These are phyloP conservation scores for Gallinago stenura DNA, from an alignment of 2,797 vertebrate species.

Conservation along the genomic window DNA sequence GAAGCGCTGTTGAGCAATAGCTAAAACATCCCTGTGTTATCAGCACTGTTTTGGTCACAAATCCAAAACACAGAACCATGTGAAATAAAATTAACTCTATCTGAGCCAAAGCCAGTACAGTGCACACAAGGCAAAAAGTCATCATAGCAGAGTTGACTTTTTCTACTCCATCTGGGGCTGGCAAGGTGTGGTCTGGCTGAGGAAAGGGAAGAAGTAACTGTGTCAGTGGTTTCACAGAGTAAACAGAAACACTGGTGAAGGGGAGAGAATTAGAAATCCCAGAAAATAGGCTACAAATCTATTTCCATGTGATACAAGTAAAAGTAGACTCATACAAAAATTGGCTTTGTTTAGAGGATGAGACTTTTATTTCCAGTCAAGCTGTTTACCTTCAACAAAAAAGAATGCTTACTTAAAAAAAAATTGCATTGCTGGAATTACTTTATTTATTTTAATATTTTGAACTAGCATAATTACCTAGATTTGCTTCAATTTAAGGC, in stretches of 20 bases:
- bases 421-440: slow-evolving; percentile 7
- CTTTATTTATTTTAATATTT: slow-evolving; percentile 31
- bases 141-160: not conserved
- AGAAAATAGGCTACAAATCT: not conserved
- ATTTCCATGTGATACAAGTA: not conserved
- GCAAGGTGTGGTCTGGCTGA: not conserved
- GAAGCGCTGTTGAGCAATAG: not conserved
- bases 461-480: not conserved
- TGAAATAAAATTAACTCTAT: not conserved
- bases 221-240: not conserved
- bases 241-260: not conserved
- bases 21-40: not conserved
- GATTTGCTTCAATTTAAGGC: slow-evolving; percentile 7
- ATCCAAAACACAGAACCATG: not conserved
- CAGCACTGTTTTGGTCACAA: not conserved
- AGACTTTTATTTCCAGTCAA: not conserved
- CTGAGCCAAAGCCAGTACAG: not conserved
- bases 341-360: not conserved
- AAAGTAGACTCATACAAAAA: not conserved
- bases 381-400: not conserved
- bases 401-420: not conserved
- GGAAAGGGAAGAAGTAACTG: not conserved
- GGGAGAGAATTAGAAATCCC: not conserved
- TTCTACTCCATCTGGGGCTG: not conserved
- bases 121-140: not conserved